phyloP scores from a whole-genome alignment of 1,140 invertebrate genomes.

The Daktulosphaira vitifoliae region DNA sequence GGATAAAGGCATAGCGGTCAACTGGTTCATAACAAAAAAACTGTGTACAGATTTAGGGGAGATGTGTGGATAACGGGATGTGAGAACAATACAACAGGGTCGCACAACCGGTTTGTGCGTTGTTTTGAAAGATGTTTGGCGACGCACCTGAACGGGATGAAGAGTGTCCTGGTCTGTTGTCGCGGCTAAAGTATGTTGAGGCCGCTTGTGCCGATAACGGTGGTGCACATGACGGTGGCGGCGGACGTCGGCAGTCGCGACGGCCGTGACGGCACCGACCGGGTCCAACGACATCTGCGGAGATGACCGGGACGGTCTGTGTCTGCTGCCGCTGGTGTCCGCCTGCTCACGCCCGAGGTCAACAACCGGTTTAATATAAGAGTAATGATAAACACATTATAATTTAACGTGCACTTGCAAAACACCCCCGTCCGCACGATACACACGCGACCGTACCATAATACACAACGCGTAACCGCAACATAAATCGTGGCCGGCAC shows the following conservation, averaged over 20 bases:
- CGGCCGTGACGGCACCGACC: background rate
- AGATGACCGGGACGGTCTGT: background rate
- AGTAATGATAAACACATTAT: background rate
- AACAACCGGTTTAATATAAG: conserved; percentile 24
- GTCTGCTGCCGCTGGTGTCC: background rate
- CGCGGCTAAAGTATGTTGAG: background rate
- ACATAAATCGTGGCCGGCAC: background rate
- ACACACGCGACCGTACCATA: background rate
- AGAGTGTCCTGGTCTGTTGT: background rate
- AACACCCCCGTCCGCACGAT: background rate
- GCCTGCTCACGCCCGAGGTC: conserved; percentile 10
- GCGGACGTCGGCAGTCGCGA: background rate
- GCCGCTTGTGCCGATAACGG: conserved; percentile 9
- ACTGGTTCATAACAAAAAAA: no score
- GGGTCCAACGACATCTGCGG: conserved; percentile 22
- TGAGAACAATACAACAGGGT: no score
- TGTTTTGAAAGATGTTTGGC: no score
- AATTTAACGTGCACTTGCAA: background rate
- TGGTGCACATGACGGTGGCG: conserved; percentile 34
- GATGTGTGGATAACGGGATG: no score
- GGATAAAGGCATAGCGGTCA: no score
- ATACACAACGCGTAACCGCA: background rate
- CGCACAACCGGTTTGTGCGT: no score
- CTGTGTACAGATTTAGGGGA: no score
- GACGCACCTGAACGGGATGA: conserved; percentile 28